Conservation (phyloP, 37 sponge, comb jelly and placozoan species). For the Halichondria panicea region DNA sequence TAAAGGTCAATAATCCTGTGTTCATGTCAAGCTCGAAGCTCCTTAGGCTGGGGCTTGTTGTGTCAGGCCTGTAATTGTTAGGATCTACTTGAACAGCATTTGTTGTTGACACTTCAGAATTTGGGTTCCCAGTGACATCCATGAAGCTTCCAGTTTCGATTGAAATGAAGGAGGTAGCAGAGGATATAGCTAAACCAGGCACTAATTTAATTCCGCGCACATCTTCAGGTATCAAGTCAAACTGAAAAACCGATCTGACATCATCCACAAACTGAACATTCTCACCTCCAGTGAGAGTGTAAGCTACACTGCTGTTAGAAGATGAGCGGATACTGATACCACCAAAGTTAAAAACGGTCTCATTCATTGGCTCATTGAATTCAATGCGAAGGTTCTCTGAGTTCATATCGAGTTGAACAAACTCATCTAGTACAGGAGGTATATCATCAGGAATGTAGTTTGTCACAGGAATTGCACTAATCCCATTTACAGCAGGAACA, state of each 20-base stretch:
- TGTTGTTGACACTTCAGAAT: constrained; percentile 8
- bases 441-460: constrained; percentile 68
- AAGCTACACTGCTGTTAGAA: constrained; percentile 18
- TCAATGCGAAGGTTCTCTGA: constrained; percentile 45
- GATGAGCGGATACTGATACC: constrained; percentile 58
- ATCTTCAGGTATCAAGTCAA: constrained; percentile 74
- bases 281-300: constrained; percentile 60
- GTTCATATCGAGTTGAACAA: constrained; percentile 75
- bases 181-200: constrained; percentile 51
- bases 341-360: constrained; percentile 61
- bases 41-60: constrained; percentile 62
- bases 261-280: constrained; percentile 28
- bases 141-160: constrained; percentile 38
- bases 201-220: constrained; percentile 69
- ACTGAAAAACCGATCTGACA: constrained; percentile 41
- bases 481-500: constrained; percentile 23
- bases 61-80: constrained; percentile 48
- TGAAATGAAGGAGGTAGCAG: constrained; percentile 46
- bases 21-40: constrained; percentile 71
- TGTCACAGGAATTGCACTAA: constrained; percentile 26
- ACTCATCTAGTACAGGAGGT: constrained; percentile 47
- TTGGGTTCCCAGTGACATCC: constrained; percentile 75
- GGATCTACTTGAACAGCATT: constrained; percentile 46
- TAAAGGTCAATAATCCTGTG: constrained; percentile 51
- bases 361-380: constrained; percentile 85